A percentile compares a stretch with the other conserved stretches of the same genome.
Conservation (phyloP, 2,113 vertebrate genomes). For the Siphamia tubifer region DNA sequence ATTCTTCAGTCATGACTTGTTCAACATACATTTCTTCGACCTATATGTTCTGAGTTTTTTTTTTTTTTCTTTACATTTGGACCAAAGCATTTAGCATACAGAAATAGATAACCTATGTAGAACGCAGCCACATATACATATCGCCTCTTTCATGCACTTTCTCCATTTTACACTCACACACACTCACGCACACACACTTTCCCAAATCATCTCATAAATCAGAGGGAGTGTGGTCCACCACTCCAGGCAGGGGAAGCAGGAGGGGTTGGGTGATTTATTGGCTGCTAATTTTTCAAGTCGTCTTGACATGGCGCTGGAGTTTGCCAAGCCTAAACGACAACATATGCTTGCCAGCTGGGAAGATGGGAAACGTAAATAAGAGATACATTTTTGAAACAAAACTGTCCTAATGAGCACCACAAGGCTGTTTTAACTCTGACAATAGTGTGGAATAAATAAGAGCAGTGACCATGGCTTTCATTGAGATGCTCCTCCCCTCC, state of each 20-base stretch:
- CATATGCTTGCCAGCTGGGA: constrained; percentile 82
- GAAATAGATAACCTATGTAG: constrained; percentile 65
- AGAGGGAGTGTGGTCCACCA: constrained; percentile 79
- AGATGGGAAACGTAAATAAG: constrained; percentile 76
- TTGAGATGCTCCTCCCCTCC: neutral
- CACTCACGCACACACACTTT: constrained; percentile 30
- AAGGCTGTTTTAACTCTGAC: neutral
- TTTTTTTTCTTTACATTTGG: constrained; percentile 19
- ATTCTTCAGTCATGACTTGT: neutral
- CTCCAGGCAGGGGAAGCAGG: constrained; percentile 73
- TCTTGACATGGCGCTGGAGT: constrained; percentile 77
- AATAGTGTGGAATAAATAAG: neutral
- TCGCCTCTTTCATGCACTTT: constrained; percentile 39
- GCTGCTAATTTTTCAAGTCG: constrained; percentile 83
- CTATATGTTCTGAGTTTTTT: constrained; percentile 17
- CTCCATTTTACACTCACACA: constrained; percentile 33
- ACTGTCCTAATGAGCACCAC: constrained; percentile 46
- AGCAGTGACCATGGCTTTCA: neutral
- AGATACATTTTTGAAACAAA: constrained; percentile 71
- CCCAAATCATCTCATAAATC: constrained; percentile 80
- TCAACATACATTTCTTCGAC: constrained; percentile 13
- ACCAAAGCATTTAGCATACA: constrained; percentile 53
- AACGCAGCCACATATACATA: constrained; percentile 56
- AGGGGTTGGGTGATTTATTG: constrained; percentile 81
- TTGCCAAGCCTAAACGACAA: constrained; percentile 82